Conservation (phyloP, 2,797 vertebrate species). For the Eremophila alpestris region DNA sequence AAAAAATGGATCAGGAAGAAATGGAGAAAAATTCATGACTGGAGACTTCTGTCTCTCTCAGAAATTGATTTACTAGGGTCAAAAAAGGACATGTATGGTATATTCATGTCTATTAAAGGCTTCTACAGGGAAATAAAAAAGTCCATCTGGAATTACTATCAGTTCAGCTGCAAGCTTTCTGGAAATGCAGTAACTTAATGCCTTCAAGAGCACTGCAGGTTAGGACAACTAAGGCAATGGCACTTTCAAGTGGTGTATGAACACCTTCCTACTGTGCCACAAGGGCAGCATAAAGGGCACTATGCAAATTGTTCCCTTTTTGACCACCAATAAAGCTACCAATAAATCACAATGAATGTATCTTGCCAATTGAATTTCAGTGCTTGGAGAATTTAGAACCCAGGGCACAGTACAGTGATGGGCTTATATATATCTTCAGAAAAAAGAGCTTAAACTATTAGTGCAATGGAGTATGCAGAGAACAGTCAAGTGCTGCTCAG, state of each 20-base stretch:
- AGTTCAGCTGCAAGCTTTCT: neutral
- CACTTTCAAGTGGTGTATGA: neutral
- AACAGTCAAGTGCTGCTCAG: neutral
- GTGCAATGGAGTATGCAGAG: conserved; percentile 2
- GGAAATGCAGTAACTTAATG: neutral
- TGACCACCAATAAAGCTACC: neutral
- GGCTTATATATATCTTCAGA: neutral
- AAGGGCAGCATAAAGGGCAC: neutral
- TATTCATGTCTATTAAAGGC: neutral
- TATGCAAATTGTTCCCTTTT: neutral
- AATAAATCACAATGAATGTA: neutral
- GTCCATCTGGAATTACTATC: neutral
- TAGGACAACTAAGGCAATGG: neutral
- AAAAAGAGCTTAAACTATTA: conserved; percentile 34
- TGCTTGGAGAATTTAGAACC: neutral
- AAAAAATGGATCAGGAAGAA: neutral
- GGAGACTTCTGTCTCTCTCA: neutral
- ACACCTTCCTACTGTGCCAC: neutral
- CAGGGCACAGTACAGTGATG: neutral
- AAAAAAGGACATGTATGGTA: neutral
- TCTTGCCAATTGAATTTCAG: neutral
- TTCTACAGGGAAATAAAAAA: neutral
- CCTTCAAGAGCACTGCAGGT: neutral
- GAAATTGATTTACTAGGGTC: neutral
- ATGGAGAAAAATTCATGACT: neutral